Evolutionary conservation across 2,113 vertebrate genomes (phyloP).

Genomic region (Desmodus rotundus): DNA sequence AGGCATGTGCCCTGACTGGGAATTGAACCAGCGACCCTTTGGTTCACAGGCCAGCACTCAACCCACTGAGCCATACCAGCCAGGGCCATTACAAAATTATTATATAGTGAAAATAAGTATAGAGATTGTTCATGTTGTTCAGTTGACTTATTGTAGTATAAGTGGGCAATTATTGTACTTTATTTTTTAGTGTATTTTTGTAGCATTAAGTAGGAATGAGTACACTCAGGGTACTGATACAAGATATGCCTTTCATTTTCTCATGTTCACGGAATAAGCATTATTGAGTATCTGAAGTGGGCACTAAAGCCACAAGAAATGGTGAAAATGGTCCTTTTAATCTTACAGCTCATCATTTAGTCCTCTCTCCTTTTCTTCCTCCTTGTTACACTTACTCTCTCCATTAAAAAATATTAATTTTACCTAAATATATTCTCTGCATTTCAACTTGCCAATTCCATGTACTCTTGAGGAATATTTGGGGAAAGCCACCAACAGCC

Average conservation of each 20-base stretch:
- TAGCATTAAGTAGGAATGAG: background rate
- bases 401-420: background rate
- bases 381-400: background rate
- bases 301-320: background rate
- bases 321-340: background rate
- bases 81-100: background rate
- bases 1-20: too few species aligned
- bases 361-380: background rate
- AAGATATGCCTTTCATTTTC: background rate
- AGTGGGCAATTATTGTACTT: background rate
- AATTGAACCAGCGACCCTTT: too few species aligned
- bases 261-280: background rate
- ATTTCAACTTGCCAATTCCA: background rate
- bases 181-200: background rate
- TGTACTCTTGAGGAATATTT: background rate
- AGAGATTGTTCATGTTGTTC: background rate
- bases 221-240: background rate
- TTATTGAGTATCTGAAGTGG: background rate
- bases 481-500: too few species aligned
- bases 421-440: background rate
- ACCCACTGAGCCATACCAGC: too few species aligned
- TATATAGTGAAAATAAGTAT: background rate
- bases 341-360: background rate
- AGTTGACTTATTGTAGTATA: background rate
- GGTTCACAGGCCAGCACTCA: too few species aligned